Evolutionary conservation across 2,113 vertebrate genomes (phyloP), one percentile per base, ranked within the genome.

Genomic region (Recurvirostra avosetta): DNA sequence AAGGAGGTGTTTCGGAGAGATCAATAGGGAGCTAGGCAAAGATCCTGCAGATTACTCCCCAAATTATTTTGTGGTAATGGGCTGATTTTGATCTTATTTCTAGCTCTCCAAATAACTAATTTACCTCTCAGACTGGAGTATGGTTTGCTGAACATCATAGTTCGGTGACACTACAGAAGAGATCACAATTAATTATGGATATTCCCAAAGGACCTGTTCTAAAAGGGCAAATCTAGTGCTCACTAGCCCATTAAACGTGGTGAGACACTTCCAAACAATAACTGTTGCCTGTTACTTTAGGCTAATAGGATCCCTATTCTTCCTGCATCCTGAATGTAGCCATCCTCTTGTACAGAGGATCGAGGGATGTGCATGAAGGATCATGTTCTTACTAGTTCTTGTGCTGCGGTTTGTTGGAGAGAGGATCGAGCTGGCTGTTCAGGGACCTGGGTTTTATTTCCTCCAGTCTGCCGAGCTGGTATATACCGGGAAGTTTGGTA

Each of bases 131-230:
- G 62, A 82, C 22, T 55, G 34, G n/a, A 63, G 52, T 32, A 20
- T 23, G 67, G 59, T 85, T 87, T 90, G 74, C 59, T 86, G 77
- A 94, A 47, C 77, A 63, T 92, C 53, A 34, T 22, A 94, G 91
- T 83, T 94, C 0, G 1, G 71, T 88, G 81, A 71, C 71, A 43
- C 71, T 92, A 59, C 59, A 73, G 87, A 82, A 83, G 50, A 90
- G 71, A 92, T 70, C 50, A 80, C 50, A 86, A 94, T 93, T 94
- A 95, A 86, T 87, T 94, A 94, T 93, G 81, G 55, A 90, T 94
- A 90, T 83, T 79, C 94, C 84, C 86, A 77, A 82, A 79, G 53
- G 81, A 88, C 20, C 49, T 81, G 74, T 94, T 97, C 95, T 94
- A 73, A 93, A 95, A 96, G 94, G 94, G 87, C 77, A 94, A 88